Evolutionary conservation across 2,113 vertebrate species (phyloP).

Genomic region (Pagrus major): DNA sequence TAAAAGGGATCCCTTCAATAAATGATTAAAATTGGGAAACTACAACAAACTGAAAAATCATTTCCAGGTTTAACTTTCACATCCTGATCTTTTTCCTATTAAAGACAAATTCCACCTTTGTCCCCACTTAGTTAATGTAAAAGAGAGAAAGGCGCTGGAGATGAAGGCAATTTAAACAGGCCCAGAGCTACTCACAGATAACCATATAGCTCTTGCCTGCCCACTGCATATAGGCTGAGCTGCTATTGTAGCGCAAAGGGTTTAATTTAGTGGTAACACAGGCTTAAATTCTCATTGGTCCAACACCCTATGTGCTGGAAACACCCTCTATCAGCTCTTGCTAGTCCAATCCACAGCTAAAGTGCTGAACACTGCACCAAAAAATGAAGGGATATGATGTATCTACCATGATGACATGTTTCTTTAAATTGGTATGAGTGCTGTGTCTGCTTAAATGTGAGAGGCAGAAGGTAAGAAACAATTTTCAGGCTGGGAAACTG

Average conservation of each 20-base stretch:
- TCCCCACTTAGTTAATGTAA: conserved; percentile 11
- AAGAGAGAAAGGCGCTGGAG: conserved; percentile 23
- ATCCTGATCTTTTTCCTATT: conserved; percentile 46
- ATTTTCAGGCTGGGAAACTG: conserved; percentile 81
- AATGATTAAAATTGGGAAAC: conserved; percentile 19
- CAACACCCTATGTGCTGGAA: conserved; percentile 34
- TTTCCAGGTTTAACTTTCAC: conserved; percentile 29
- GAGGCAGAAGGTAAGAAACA: conserved; percentile 47
- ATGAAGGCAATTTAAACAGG: conserved; percentile 34
- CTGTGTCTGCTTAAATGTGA: background rate
- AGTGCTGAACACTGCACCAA: background rate
- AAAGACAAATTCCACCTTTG: conserved; percentile 31
- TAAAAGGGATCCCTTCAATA: conserved; percentile 28
- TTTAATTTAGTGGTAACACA: conserved; percentile 60
- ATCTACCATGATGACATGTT: conserved; percentile 45
- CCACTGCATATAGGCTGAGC: conserved; percentile 34
- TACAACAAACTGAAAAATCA: background rate
- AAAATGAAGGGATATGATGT: conserved; percentile 36
- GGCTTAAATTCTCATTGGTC: conserved; percentile 46
- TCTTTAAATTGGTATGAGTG: conserved; percentile 29
- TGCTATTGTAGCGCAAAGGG: conserved; percentile 46
- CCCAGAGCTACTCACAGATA: conserved; percentile 21
- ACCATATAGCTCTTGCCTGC: conserved; percentile 20
- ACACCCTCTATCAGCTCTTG: conserved; percentile 31
- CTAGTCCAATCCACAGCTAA: conserved; percentile 46